These are phyloP conservation scores for Helogale parvula DNA, from an alignment of 2,113 vertebrate species.

Conservation along the genomic window DNA sequence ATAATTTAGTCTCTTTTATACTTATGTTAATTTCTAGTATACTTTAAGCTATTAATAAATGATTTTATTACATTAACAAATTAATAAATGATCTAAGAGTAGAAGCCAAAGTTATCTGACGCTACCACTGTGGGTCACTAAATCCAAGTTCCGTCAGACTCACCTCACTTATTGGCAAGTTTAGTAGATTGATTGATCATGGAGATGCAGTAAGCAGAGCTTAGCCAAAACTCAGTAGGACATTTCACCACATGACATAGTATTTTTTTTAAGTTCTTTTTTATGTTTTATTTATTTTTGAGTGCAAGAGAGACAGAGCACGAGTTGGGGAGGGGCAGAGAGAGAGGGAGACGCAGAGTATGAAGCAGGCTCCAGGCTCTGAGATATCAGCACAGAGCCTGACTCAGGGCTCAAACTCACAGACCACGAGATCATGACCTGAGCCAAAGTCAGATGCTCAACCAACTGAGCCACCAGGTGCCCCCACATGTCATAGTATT, in stretches of 20 bases:
- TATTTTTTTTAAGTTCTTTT: neutral
- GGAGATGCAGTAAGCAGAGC: neutral
- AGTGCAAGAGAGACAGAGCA: too few species aligned
- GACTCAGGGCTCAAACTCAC: too few species aligned
- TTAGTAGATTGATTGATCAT: conserved; percentile 11
- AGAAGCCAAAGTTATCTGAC: neutral
- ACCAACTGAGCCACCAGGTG: too few species aligned
- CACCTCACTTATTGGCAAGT: neutral
- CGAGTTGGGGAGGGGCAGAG: too few species aligned
- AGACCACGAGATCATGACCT: too few species aligned
- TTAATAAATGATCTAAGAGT: neutral
- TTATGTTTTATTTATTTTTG: too few species aligned
- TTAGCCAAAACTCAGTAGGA: neutral
- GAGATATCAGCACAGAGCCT: too few species aligned
- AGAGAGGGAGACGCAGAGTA: too few species aligned
- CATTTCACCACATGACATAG: neutral
- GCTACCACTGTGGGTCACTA: neutral
- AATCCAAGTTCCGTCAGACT: neutral
- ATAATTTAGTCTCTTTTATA: conserved; percentile 23
- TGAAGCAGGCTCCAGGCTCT: too few species aligned
- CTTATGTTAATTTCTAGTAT: conserved; percentile 54
- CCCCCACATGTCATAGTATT: neutral
- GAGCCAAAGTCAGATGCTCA: too few species aligned
- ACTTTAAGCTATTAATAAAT: conserved; percentile 34
- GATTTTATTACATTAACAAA: neutral